Evolutionary conservation across 2,113 vertebrate species (phyloP), one percentile per base, ranked within the genome.

Genomic region (Potamarius usumacintae): DNA sequence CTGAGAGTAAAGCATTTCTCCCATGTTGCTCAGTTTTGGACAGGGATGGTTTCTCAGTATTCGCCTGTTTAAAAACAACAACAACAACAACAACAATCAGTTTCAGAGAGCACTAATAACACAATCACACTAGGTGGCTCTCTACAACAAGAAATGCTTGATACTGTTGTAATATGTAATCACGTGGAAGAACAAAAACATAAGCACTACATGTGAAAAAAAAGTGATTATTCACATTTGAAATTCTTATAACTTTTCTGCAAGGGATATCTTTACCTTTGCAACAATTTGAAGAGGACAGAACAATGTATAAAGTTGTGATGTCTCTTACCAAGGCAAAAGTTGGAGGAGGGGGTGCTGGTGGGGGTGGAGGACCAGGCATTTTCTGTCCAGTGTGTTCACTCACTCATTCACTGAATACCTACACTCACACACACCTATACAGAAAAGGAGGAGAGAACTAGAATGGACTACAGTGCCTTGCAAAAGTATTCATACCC

Each of bases 361-460:
- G 96, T 0, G 96, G 96, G 34, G 96, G 97, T 14, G 96, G 96
- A 55, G 96, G 96, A 71, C 95, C 96, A 0, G 97, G 95, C 97
- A 97, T 97, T 90, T 92, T 94, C 67, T 90, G 91, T 81, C 60
- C 58, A 5, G 22, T 62, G 10, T 87, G 30, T 5, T 62, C 50
- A 27, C 6, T 79, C 4, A 69, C 53, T 87, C 85, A 83, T 67
- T 63, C 69, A 60, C 84, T 88, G 63, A 53, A 58, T 12, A 53
- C 62, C 22, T 62, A 72, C 15, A 30, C 58, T 83, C 34, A 69
- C 80, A 76, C 78, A 83, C 55, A 58, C 86, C 15, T 22, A 74
- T n/a, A 60, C 20, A 53, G 9, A 14, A 15, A 60, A 22, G 7
- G 20, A 30, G 50, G 10, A 22, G 22, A 86, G 10, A 67, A n/a